Evolutionary conservation across 2,888 invertebrate species (phyloP).

Genomic region (Linnaemya vulpina): DNA sequence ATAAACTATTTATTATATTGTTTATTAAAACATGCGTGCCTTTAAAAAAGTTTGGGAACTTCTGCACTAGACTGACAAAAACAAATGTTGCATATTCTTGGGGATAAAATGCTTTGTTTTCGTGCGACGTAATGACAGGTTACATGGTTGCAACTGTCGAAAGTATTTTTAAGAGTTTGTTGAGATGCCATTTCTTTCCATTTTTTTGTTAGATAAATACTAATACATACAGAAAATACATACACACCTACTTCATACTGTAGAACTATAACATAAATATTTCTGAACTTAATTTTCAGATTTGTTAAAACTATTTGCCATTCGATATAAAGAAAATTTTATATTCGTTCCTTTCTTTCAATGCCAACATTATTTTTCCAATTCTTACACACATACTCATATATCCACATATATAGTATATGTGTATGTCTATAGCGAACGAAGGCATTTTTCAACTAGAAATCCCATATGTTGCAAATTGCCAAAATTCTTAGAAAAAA

Average conservation of each 20-base stretch:
- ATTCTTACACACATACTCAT: conserved; percentile 6
- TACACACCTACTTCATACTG: no score
- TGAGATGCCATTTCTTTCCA: background rate
- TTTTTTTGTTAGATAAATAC: background rate
- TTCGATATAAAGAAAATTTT: background rate
- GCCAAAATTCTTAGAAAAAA: conserved; percentile 38
- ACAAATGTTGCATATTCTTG: conserved; percentile 64
- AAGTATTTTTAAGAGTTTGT: conserved; percentile 52
- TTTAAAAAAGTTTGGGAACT: background rate
- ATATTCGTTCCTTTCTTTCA: no score
- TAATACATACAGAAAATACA: no score
- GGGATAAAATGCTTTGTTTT: conserved; percentile 35
- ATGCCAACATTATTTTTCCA: background rate
- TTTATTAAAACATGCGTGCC: no score
- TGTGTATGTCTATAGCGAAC: conserved; percentile 21
- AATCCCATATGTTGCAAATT: conserved; percentile 67
- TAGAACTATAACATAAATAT: background rate
- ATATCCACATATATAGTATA: conserved; percentile 10
- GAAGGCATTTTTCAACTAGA: conserved; percentile 19
- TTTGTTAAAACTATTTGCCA: conserved; percentile 17
- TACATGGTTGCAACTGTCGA: conserved; percentile 70
- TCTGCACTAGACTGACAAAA: conserved; percentile 52
- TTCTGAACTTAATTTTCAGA: conserved; percentile 21
- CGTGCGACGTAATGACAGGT: conserved; percentile 60
- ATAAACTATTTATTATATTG: no score